Evolutionary conservation across 2,888 invertebrate species (phyloP).

Genomic region (Podabrus alpinus): DNA sequence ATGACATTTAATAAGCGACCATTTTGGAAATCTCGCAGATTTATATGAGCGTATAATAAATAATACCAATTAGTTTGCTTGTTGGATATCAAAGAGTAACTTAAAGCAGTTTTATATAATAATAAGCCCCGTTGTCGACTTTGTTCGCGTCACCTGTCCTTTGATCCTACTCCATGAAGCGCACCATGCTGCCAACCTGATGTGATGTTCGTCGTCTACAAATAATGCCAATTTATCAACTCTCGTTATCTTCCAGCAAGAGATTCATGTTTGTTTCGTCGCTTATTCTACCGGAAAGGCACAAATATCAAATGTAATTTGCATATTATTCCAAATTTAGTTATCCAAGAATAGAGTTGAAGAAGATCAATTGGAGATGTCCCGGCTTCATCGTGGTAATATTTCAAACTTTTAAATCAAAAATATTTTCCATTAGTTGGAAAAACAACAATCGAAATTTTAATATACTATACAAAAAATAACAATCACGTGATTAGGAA

Average conservation of each 20-base stretch:
- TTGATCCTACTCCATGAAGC: constrained; percentile 50
- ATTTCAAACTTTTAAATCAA: too few relatives aligned
- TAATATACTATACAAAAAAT: not conserved
- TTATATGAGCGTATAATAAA: constrained; percentile 39
- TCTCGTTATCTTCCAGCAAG: constrained; percentile 29
- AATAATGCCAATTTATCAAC: constrained; percentile 53
- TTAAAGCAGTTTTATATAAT: constrained; percentile 50
- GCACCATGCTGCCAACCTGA: constrained; percentile 44
- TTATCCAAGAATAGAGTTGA: too few relatives aligned
- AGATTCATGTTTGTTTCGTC: constrained; percentile 23
- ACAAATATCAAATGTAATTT: not conserved
- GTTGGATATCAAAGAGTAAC: constrained; percentile 48
- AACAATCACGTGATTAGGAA: not conserved
- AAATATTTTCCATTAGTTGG: too few relatives aligned
- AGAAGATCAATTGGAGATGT: too few relatives aligned
- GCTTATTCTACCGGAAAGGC: constrained; percentile 27
- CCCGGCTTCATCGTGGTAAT: too few relatives aligned
- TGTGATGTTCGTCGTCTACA: constrained; percentile 40
- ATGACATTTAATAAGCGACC: not conserved
- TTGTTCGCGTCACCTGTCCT: constrained; percentile 49
- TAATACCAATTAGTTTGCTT: constrained; percentile 50
- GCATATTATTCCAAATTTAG: not conserved
- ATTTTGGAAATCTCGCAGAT: constrained; percentile 18
- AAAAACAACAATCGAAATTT: not conserved
- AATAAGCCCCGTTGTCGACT: constrained; percentile 50